These are phyloP conservation scores for Melanophora roralis DNA, from an alignment of 2,888 invertebrate species.

Conservation along the genomic window DNA sequence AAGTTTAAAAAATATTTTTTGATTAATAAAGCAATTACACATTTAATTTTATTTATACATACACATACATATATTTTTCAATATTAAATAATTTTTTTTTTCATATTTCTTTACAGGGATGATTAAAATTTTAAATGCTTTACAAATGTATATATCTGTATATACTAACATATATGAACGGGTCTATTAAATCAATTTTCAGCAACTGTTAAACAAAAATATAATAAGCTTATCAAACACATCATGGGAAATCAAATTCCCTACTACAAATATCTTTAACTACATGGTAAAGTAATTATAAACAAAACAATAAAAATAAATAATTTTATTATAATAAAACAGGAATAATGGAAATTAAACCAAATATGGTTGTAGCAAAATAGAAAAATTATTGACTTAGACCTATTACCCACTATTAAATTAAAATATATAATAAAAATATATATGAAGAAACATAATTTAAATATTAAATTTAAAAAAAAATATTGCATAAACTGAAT, in stretches of 20 bases:
- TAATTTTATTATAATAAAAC: slow-evolving; percentile 2
- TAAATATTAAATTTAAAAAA: background rate
- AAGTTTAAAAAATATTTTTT: no score
- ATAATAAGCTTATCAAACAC: background rate
- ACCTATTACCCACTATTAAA: background rate
- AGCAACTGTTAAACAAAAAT: background rate
- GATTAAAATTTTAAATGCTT: slow-evolving; percentile 37
- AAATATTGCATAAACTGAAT: background rate
- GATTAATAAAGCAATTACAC: no score
- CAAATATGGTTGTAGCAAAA: slow-evolving; percentile 37
- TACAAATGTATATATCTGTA: background rate
- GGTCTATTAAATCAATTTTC: slow-evolving; percentile 2
- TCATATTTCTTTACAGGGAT: slow-evolving; percentile 55
- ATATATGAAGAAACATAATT: background rate
- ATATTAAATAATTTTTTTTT: background rate
- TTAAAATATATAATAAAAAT: background rate
- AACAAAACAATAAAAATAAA: background rate
- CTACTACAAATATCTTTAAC: slow-evolving; percentile 1
- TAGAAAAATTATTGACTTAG: slow-evolving; percentile 13
- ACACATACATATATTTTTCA: no score
- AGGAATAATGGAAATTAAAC: slow-evolving; percentile 46
- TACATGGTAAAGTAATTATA: background rate
- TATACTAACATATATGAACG: background rate
- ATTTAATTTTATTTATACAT: no score
- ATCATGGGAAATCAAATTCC: background rate